Evolutionary conservation across 2,797 vertebrate species (phyloP), one percentile per base, ranked within the genome.

Genomic region (Pachyuromys duprasi): DNA sequence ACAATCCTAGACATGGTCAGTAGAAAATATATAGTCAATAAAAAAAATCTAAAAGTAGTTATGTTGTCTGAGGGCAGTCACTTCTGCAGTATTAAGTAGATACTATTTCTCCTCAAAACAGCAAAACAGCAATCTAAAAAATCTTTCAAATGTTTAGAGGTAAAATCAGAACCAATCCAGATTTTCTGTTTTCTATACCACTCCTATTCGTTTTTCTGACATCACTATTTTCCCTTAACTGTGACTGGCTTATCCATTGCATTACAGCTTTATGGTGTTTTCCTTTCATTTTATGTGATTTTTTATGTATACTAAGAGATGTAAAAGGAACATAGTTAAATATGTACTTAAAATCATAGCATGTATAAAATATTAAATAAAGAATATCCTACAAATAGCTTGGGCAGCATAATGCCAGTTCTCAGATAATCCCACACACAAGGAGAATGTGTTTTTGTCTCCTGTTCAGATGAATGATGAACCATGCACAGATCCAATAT

Each of bases 281-380:
- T n/a, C 11, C 7, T 78, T 33, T 84, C 26, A 53, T 83, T 93
- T 95, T 26, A 60, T 91, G 72, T 9, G 12, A 45, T 24, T 4
- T 90, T 80, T 74, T 78, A 65, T 45, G 45, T 31, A 20, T 63
- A 60, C 14, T 42, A 74, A 72, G 2, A 95, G 2, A 24, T 91
- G 1, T 89, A 63, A 88, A 80, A 74, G 11, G 26, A 67, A 49
- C 9, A 0, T 72, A 81, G 49, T n/a, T 81, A 96, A 95, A 67
- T 80, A 81, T 87, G 87, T 83, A 80, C 81, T 83, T 96, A 88
- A 86, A 63, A 45, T 84, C 8, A 62, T 45, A 39, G 62, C 24
- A 69, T 22, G 72, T 17, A 86, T 60, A 86, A 89, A 93, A 93
- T 36, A 31, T 87, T 15, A 95, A 82, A 82, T 88, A 67, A 90